Percentiles rank a stretch among this genome's conserved stretches.
Conservation (phyloP, 2,888 invertebrate species). For the Heteropelma amictum region DNA sequence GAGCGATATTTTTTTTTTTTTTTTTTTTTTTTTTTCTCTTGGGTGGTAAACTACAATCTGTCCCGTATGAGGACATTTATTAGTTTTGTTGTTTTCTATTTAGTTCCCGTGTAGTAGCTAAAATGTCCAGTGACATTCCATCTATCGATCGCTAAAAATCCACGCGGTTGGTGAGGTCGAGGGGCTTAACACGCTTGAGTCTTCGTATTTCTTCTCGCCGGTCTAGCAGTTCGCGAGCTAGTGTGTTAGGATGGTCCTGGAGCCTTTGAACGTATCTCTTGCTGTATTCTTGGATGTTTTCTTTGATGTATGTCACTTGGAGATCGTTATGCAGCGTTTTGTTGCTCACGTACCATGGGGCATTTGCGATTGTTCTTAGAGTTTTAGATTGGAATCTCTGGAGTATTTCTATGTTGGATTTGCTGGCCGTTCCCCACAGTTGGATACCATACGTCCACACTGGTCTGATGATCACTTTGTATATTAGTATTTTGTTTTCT, state of each 20-base stretch:
- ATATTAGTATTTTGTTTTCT: conserved; percentile 42
- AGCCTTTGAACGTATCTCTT: not conserved
- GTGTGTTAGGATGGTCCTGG: not conserved
- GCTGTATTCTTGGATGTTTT: not conserved
- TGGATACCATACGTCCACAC: conserved; percentile 46
- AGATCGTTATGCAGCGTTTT: not conserved
- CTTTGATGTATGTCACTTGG: not conserved
- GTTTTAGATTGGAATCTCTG: no score
- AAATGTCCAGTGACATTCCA: not conserved
- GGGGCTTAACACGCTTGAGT: not conserved
- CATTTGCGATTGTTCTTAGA: no score
- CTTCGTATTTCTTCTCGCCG: not conserved
- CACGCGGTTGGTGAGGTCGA: not conserved
- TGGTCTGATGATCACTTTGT: conserved; percentile 49
- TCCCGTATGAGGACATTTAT: not conserved
- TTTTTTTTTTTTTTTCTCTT: no score
- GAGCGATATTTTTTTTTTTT: no score
- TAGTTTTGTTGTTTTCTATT: not conserved
- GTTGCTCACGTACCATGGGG: not conserved
- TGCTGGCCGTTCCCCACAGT: conserved; percentile 41
- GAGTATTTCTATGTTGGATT: not conserved
- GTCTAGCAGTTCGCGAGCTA: not conserved
- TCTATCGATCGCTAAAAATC: not conserved
- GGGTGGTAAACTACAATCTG: no score
- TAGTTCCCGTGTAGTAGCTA: not conserved